These are phyloP conservation scores for Oscheius sp. DNA, from an alignment of 2,888 invertebrate species.

Conservation along the genomic window DNA sequence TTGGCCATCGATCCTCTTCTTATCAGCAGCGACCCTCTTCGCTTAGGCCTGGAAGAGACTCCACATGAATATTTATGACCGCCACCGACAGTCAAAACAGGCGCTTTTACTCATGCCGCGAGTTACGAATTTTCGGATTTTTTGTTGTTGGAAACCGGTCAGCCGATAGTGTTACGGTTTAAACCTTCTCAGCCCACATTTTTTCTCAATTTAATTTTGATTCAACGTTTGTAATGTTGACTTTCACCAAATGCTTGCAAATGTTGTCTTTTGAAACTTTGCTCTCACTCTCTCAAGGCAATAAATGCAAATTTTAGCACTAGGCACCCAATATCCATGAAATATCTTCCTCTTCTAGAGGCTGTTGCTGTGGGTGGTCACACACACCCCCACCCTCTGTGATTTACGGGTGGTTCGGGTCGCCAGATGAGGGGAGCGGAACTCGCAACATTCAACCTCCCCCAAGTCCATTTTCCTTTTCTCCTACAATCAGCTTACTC, in stretches of 20 bases:
- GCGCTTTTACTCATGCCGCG: conserved; percentile 12
- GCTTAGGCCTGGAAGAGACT: conserved; percentile 19
- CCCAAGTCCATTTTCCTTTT: conserved; percentile 15
- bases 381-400: neutral
- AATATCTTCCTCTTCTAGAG: conserved; percentile 19
- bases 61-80: conserved; percentile 37
- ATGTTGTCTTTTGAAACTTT: no score
- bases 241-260: no score
- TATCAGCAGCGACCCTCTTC: conserved; percentile 30
- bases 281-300: no score
- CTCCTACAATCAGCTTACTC: conserved; percentile 17
- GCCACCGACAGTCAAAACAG: conserved; percentile 30
- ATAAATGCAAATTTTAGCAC: neutral
- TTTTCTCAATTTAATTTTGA: no score
- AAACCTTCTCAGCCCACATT: no score
- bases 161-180: no score
- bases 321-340: neutral
- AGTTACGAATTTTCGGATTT: no score
- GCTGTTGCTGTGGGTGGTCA: conserved; percentile 8
- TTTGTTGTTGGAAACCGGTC: no score
- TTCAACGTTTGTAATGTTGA: no score
- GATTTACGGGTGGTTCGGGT: conserved; percentile 32
- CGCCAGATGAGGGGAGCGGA: conserved; percentile 27
- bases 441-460: conserved; percentile 22
- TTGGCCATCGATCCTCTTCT: conserved; percentile 31